phyloP scores from a whole-genome alignment of 2,888 invertebrate genomes.

The Lasioglossum morio region DNA sequence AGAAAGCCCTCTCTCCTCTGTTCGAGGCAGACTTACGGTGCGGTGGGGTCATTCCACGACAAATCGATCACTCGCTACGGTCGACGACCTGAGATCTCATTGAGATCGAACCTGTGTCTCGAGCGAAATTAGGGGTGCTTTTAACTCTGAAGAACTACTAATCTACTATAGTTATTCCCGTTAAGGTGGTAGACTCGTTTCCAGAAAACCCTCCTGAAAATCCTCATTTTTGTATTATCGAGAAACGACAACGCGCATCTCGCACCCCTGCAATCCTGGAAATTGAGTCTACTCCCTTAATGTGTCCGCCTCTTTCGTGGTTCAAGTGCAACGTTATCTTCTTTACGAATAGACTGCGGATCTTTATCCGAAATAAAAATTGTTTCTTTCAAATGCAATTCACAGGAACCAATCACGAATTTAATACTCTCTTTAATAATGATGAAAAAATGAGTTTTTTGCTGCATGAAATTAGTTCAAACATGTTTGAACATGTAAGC shows the following conservation, averaged over 20 bases:
- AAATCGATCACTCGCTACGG: conserved; percentile 13
- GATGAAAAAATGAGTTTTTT: too few species aligned
- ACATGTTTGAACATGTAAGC: too few species aligned
- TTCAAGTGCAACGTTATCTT: too few species aligned
- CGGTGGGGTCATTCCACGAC: conserved; percentile 11
- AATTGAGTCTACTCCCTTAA: too few species aligned
- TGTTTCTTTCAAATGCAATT: background rate
- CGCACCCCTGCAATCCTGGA: too few species aligned
- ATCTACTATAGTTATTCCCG: background rate
- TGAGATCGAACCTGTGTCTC: background rate
- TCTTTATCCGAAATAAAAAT: background rate
- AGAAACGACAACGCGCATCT: too few species aligned
- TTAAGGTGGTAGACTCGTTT: background rate
- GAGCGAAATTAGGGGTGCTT: background rate
- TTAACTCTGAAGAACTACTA: background rate
- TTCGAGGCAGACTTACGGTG: background rate
- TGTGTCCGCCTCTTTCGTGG: too few species aligned
- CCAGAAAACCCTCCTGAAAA: too few species aligned
- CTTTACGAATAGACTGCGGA: too few species aligned
- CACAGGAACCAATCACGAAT: background rate
- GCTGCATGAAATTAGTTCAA: too few species aligned
- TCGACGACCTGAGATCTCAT: conserved; percentile 10
- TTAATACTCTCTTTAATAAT: background rate
- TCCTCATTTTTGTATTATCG: too few species aligned
- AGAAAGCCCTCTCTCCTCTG: background rate